These are phyloP conservation scores for Melanerpes formicivorus DNA, from an alignment of 2,113 vertebrate genomes.

Conservation along the genomic window DNA sequence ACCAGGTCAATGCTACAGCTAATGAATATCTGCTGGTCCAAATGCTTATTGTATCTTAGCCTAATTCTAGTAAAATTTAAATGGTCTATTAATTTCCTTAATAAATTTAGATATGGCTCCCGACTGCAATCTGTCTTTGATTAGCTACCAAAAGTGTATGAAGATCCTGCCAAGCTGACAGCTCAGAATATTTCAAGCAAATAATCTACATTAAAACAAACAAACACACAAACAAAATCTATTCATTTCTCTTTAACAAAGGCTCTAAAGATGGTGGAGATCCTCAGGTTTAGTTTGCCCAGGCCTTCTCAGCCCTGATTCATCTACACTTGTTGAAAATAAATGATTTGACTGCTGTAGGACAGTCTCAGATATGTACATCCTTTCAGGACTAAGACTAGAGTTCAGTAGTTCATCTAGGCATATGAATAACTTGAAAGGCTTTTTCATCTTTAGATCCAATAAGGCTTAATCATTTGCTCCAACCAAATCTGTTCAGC, in stretches of 20 bases:
- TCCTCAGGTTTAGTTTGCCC: not conserved
- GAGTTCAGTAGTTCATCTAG: not conserved
- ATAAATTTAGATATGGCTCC: constrained; percentile 83
- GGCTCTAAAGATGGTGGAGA: not conserved
- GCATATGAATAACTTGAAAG: not conserved
- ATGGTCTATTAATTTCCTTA: constrained; percentile 83
- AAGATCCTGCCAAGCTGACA: constrained; percentile 70
- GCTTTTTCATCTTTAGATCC: not conserved
- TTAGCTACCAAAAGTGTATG: constrained; percentile 77
- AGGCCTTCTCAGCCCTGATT: not conserved
- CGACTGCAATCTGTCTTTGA: constrained; percentile 81
- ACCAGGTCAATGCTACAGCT: constrained; percentile 71
- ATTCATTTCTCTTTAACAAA: not conserved
- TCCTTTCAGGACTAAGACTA: not conserved
- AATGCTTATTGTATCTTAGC: constrained; percentile 71
- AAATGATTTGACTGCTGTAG: not conserved
- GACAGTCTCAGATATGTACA: not conserved
- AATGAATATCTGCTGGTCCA: constrained; percentile 71
- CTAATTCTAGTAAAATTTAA: constrained; percentile 81
- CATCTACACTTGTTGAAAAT: not conserved
- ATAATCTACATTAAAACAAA: constrained; percentile 32
- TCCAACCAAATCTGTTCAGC: not conserved
- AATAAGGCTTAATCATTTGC: not conserved
- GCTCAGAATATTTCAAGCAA: constrained; percentile 69
- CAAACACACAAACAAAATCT: not conserved